phyloP scores from a whole-genome alignment of 1,140 invertebrate species.

The Brachionus paranguensis region DNA sequence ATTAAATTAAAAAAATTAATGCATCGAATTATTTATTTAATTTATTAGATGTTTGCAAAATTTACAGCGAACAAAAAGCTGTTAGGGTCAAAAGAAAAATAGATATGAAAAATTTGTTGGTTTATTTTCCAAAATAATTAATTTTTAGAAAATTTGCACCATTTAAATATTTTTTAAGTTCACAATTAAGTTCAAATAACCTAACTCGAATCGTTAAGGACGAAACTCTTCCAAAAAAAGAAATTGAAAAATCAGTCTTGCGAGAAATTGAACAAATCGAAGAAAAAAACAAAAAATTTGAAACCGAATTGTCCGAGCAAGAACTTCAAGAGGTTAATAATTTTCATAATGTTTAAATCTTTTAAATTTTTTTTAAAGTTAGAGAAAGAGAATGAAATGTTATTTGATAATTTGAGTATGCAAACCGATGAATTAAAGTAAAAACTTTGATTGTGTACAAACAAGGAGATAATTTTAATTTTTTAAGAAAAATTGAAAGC shows the following conservation, averaged over 20 bases:
- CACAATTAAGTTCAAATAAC: background rate
- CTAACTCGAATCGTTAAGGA: background rate
- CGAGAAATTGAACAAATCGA: background rate
- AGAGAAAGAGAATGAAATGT: conserved; percentile 24
- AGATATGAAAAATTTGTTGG: conserved; percentile 33
- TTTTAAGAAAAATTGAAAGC: conserved; percentile 28
- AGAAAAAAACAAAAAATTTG: background rate
- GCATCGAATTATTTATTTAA: background rate
- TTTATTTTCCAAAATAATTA: background rate
- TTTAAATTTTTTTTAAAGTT: background rate
- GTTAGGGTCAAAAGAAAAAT: background rate
- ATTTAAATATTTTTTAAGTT: background rate
- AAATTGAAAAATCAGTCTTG: background rate
- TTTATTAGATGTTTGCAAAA: conserved; percentile 19
- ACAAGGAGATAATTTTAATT: background rate
- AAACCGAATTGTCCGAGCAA: background rate
- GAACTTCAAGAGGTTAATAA: background rate
- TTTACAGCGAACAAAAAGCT: conserved; percentile 30
- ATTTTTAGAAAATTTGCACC: background rate
- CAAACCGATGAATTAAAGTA: conserved; percentile 31
- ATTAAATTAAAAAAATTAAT: background rate
- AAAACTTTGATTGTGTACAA: background rate
- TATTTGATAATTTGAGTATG: conserved; percentile 29
- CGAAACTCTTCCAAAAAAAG: background rate
- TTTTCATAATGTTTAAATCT: too few relatives aligned